phyloP scores from a whole-genome alignment of 2,888 invertebrate species.

The Biston stratarius region DNA sequence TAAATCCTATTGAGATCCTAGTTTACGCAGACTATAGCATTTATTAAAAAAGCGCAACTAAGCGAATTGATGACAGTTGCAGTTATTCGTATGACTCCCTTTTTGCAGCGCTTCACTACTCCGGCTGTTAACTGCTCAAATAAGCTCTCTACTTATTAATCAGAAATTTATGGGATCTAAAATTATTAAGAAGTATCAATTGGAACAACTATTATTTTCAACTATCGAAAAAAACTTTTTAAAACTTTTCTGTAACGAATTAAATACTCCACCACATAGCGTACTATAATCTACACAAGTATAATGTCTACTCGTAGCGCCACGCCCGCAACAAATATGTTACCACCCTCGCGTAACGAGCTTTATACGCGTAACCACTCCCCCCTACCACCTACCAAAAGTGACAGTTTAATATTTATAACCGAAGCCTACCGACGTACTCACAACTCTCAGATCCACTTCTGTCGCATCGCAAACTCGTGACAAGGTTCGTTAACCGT shows the following conservation, averaged over 20 bases:
- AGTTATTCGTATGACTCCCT: no score
- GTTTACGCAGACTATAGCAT: no score
- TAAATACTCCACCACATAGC: neutral
- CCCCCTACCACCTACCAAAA: constrained; percentile 53
- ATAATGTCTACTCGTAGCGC: constrained; percentile 36
- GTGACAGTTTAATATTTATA: constrained; percentile 81
- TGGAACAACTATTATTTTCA: neutral
- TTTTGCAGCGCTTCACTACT: no score
- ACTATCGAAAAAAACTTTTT: neutral
- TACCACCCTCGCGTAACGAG: constrained; percentile 59
- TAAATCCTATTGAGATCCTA: no score
- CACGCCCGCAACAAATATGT: constrained; percentile 59
- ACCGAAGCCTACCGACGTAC: constrained; percentile 77
- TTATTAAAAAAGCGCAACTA: no score
- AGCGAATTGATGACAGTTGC: no score
- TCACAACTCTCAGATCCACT: constrained; percentile 64
- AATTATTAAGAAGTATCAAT: neutral
- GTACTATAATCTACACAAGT: constrained; percentile 5
- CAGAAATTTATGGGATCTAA: neutral
- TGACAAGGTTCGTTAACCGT: constrained; percentile 82
- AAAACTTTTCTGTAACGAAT: neutral
- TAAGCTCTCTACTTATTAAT: no score
- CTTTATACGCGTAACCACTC: constrained; percentile 75
- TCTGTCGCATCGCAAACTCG: constrained; percentile 80
- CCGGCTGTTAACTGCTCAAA: no score